Evolutionary conservation across 2,888 invertebrate genomes (phyloP), one percentile per base, ranked within the genome.

Genomic region (Dinocampus coccinellae): DNA sequence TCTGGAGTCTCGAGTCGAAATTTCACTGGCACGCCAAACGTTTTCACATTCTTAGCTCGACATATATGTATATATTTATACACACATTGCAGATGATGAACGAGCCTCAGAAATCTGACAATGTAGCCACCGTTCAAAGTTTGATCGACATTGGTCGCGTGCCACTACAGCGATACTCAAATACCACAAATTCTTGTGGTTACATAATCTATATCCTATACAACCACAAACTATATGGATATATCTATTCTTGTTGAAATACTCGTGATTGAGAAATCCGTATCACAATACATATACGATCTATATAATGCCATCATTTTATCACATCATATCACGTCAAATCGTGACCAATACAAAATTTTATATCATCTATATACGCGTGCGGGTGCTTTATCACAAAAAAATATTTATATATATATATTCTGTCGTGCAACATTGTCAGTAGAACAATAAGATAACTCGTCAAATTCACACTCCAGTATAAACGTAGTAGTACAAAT

Each of bases 131-230:
- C n/a, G 42, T 10, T 13, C 9, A 20, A 36, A 65, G 34, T 70
- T 60, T 53, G 61, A 70, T 70, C 60, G 60, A 29, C 65, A 70
- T 70, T 64, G 47, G 53, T 70, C 65, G 63, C 65, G 65, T 65
- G 61, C 70, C 65, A 24, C 33, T 11, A 24, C 26, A 55, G 26
- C 26, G 65, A 53, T 33, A 16, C 52, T 47, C 39, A 53, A 52
- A 70, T 70, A 36, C 70, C 70, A n/a, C 7, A 52, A 60, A 70
- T 66, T 70, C 65, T 61, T 61, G 16, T 64, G 52, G 63, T 52
- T 42, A 47, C 29, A 26, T 20, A 20, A 47, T 16, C 47, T 9
- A 47, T 47, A 47, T 4, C 16, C 16, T 47, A 47, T 47, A 47
- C 7, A 6, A 7, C 16, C 16, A 16, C 6, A 47, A 16, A 13